Evolutionary conservation across 2,888 invertebrate genomes (phyloP).

Genomic region (Trissonchulus sp.): DNA sequence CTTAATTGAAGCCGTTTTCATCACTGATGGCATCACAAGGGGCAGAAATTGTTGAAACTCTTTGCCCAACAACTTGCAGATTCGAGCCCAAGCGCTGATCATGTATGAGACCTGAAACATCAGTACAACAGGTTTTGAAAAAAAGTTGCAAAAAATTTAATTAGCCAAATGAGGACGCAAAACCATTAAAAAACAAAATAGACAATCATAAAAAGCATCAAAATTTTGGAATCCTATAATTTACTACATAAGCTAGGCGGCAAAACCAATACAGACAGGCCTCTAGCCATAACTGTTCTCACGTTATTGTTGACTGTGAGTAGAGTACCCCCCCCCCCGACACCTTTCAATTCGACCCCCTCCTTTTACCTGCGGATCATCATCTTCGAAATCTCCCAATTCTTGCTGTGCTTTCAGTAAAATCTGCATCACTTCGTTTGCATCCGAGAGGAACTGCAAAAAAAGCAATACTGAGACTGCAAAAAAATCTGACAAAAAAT

Average conservation of each 20-base stretch:
- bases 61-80: slow-evolving; percentile 83
- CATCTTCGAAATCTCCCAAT: slow-evolving; percentile 69
- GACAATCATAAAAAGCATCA: slow-evolving; percentile 37
- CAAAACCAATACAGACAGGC: too few species aligned
- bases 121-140: too few species aligned
- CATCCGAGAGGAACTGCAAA: slow-evolving; percentile 71
- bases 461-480: slow-evolving; percentile 20
- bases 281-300: too few species aligned
- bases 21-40: slow-evolving; percentile 87
- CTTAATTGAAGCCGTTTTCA: slow-evolving; percentile 82
- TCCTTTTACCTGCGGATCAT: slow-evolving; percentile 62
- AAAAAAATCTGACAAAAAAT: too few species aligned
- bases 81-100: slow-evolving; percentile 97
- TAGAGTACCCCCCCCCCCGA: too few species aligned
- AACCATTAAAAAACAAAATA: slow-evolving; percentile 35
- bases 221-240: too few species aligned
- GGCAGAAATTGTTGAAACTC: slow-evolving; percentile 85
- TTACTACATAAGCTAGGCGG: too few species aligned
- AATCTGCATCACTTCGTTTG: slow-evolving; percentile 90
- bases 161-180: slow-evolving; percentile 20
- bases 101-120: slow-evolving; percentile 88
- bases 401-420: slow-evolving; percentile 81
- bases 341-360: too few species aligned
- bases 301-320: too few species aligned
- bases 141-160: slow-evolving; percentile 22